Evolutionary conservation across 2,888 invertebrate genomes (phyloP).

Genomic region (Platynereis dumerilii): DNA sequence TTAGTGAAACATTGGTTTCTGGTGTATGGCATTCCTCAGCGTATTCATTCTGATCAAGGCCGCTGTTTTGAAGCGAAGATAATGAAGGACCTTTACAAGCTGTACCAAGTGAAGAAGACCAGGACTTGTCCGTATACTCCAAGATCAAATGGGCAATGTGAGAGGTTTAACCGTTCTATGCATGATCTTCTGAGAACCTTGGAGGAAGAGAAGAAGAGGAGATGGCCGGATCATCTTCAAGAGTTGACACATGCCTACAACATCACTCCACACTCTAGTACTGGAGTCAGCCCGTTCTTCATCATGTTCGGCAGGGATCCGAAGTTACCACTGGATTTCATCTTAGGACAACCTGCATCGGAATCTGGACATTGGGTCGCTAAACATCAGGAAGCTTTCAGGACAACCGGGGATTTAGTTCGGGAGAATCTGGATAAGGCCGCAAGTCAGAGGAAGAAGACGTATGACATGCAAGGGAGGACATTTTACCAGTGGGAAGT

Average conservation of each 20-base stretch:
- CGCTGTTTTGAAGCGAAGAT: neutral
- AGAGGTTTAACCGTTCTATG: neutral
- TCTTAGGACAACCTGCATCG: neutral
- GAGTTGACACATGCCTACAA: neutral
- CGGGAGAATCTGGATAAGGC: too few species aligned
- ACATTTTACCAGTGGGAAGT: too few species aligned
- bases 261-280: neutral
- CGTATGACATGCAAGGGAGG: too few species aligned
- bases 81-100: neutral
- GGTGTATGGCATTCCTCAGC: neutral
- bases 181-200: conserved; percentile 5
- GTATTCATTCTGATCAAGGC: neutral
- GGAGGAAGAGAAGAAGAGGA: neutral
- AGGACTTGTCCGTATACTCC: neutral
- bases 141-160: neutral
- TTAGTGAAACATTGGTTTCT: neutral
- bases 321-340: neutral
- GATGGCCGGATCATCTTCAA: neutral
- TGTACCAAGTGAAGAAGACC: neutral
- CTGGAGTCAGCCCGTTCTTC: neutral
- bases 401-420: too few species aligned
- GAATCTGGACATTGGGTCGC: too few species aligned
- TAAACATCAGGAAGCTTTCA: too few species aligned
- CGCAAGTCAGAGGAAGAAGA: too few species aligned
- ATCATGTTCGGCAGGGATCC: conserved; percentile 1